Percentiles rank a stretch among this genome's conserved stretches.
Conservation (phyloP, 2,888 invertebrate species). For the Zygaena filipendulae region DNA sequence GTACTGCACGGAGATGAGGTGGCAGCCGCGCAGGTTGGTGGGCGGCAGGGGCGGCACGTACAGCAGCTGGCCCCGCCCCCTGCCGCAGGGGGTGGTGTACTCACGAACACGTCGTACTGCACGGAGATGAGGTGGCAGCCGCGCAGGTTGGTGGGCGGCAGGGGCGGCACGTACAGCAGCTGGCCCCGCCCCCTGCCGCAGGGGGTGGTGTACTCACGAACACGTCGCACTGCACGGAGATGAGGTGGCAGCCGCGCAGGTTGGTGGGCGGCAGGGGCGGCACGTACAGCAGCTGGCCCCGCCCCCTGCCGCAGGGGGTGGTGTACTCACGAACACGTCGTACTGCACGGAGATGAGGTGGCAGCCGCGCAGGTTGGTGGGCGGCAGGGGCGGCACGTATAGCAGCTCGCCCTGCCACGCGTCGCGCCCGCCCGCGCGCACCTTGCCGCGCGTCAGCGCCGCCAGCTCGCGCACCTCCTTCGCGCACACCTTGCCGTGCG, state of each 20-base stretch:
- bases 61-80: too few relatives aligned
- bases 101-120: slow-evolving; percentile 90
- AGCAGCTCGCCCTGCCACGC: slow-evolving; percentile 90
- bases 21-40: slow-evolving; percentile 80
- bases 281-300: slow-evolving; percentile 86
- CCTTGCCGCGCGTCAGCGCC: slow-evolving; percentile 81
- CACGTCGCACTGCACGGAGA: slow-evolving; percentile 92
- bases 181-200: too few relatives aligned
- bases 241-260: slow-evolving; percentile 92
- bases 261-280: slow-evolving; percentile 95
- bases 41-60: background rate
- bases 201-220: slow-evolving; percentile 86
- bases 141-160: slow-evolving; percentile 91
- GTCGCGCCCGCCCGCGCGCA: slow-evolving; percentile 82
- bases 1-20: slow-evolving; percentile 91
- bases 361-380: slow-evolving; percentile 93
- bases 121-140: slow-evolving; percentile 93
- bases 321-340: slow-evolving; percentile 88
- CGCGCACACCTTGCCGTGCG: slow-evolving; percentile 86
- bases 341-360: slow-evolving; percentile 94
- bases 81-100: too few relatives aligned
- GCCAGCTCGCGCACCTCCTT: slow-evolving; percentile 89
- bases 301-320: too few relatives aligned
- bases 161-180: slow-evolving; percentile 89
- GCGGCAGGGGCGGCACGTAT: slow-evolving; percentile 93